These are phyloP conservation scores for Allacma fusca DNA, from an alignment of 2,888 invertebrate genomes.

Conservation along the genomic window DNA sequence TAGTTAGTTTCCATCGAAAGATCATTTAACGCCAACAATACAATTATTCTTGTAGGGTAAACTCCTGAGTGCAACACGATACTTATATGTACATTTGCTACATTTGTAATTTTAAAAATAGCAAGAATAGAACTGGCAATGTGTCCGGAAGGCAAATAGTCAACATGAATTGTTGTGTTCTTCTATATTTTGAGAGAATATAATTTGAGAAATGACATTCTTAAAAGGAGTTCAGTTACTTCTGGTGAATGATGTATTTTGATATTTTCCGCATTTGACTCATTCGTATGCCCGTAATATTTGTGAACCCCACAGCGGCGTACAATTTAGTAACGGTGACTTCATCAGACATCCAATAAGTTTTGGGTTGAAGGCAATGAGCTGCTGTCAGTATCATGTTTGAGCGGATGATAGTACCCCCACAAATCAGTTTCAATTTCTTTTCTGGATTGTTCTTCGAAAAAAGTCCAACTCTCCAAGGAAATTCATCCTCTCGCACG, in stretches of 20 bases:
- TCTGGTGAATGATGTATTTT: not conserved
- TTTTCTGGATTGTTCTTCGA: not conserved
- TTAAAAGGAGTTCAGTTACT: not conserved
- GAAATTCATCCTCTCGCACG: not conserved
- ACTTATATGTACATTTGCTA: no score
- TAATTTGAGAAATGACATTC: no score
- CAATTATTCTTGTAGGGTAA: no score
- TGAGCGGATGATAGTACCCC: not conserved
- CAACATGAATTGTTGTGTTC: no score
- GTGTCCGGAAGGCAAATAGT: no score
- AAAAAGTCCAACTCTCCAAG: constrained; percentile 1
- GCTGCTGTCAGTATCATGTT: not conserved
- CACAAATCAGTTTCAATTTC: not conserved
- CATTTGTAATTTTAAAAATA: no score
- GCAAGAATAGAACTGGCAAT: no score
- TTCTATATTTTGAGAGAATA: no score
- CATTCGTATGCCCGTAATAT: not conserved
- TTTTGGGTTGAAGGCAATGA: not conserved
- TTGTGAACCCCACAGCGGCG: not conserved
- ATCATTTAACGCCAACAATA: no score
- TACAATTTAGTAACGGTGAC: not conserved
- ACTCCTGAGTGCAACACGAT: no score
- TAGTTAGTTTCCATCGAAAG: no score
- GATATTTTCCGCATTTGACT: not conserved
- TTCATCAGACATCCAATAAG: not conserved